These are phyloP conservation scores for Tachina fera DNA, from an alignment of 2,888 invertebrate species.

Conservation along the genomic window DNA sequence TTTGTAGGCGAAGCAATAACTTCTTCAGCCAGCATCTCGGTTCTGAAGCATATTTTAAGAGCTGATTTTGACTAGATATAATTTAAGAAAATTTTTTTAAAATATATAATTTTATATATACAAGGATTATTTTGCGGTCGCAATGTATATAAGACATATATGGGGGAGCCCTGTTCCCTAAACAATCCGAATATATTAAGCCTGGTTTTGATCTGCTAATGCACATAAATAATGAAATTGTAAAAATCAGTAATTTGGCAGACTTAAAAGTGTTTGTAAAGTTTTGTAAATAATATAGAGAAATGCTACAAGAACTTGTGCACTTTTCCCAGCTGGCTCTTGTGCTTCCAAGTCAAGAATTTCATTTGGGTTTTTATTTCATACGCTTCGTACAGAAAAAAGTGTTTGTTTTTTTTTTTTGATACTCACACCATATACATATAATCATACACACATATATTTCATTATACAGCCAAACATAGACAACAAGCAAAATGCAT, in stretches of 20 bases:
- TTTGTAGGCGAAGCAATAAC: too few relatives aligned
- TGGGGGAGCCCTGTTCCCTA: background rate
- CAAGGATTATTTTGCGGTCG: background rate
- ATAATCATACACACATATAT: background rate
- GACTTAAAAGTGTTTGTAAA: constrained; percentile 50
- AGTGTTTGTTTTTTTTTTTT: constrained; percentile 25
- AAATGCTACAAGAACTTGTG: constrained; percentile 24
- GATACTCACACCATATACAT: background rate
- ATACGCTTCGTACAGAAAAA: constrained; percentile 33
- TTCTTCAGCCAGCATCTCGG: too few relatives aligned
- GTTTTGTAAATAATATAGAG: constrained; percentile 38
- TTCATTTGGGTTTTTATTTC: constrained; percentile 36
- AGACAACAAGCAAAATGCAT: too few relatives aligned
- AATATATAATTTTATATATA: too few relatives aligned
- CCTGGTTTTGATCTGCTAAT: constrained; percentile 13
- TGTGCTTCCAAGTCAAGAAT: constrained; percentile 40
- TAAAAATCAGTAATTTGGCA: constrained; percentile 2
- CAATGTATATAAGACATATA: background rate
- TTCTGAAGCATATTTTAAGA: too few relatives aligned
- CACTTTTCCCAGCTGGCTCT: background rate
- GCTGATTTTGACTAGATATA: too few relatives aligned
- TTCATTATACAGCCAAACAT: too few relatives aligned
- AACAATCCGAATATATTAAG: background rate
- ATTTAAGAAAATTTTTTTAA: too few relatives aligned
- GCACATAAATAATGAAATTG: constrained; percentile 30